Evolutionary conservation across 92 coral and sea anemone species (phyloP).

Genomic region (Chrysogorgia sp.): DNA sequence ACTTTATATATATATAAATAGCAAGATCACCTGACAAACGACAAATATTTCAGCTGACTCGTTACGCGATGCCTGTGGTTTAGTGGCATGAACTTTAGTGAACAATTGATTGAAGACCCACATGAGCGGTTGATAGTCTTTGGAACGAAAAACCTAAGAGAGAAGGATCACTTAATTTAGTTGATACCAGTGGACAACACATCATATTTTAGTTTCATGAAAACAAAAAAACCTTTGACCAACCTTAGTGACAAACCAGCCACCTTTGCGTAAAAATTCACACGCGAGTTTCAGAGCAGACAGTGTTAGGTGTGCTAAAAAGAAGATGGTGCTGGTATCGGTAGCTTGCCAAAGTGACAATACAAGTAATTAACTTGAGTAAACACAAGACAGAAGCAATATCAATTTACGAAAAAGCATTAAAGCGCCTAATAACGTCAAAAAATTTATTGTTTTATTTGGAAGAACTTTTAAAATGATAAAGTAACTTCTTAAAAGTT

Average conservation of each 20-base stretch:
- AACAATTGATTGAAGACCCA: conserved; percentile 98
- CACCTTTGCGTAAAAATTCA: conserved; percentile 85
- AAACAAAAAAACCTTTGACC: no score
- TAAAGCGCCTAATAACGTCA: no score
- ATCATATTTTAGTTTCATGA: no score
- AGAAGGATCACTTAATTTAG: not conserved
- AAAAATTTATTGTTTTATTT: no score
- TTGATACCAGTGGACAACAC: no score
- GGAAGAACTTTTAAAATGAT: no score
- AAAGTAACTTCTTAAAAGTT: no score
- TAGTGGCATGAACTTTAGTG: conserved; percentile 94
- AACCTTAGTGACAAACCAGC: conserved; percentile 99
- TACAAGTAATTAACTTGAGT: not conserved
- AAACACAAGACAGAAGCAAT: no score
- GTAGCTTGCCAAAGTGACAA: no score
- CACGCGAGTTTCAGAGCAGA: conserved; percentile 89
- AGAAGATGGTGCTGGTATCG: no score
- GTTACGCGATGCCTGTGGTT: conserved; percentile 93
- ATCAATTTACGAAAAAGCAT: no score
- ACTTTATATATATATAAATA: not conserved
- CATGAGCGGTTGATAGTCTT: conserved; percentile 89
- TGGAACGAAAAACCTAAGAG: conserved; percentile 89
- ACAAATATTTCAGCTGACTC: conserved; percentile 99
- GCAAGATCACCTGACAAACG: conserved; percentile 81
- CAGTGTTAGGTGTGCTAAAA: conserved; percentile 84